Base-by-base conservation (phyloP, 2,797 vertebrate species). In the Melanogrammus aeglefinus region DNA sequence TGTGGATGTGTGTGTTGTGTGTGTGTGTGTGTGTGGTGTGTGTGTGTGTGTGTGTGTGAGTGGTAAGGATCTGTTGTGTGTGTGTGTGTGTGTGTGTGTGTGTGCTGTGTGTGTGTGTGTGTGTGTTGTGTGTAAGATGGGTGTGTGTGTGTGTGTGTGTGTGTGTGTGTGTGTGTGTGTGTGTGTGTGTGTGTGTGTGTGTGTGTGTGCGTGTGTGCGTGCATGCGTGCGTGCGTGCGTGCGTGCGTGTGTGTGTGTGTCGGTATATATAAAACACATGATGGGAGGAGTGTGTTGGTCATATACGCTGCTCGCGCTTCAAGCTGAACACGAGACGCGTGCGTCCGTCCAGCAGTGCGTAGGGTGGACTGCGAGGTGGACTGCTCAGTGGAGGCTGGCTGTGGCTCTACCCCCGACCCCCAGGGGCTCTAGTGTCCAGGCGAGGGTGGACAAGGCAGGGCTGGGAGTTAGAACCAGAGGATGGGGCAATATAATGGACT, bases 261-360 rank as follows among this genome's bases (percentile, higher is more conserved):
- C 21, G 1, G 0, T 63, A 8, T 63, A 8, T 63, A 63, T 63
- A 63, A 4, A n/a, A 63, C 57, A 63, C 63, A 66, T 24, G 5
- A 16, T 63, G 51, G 51, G 51, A n/a, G 24, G 9, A 8, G 63
- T 4, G 24, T 27, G 63, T 27, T n/a, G 84, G 85, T 78, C 63
- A 66, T n/a, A 66, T 87, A 86, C 77, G 35, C 35, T 36, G 35
- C 35, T 36, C 6, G 35, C 35, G 6, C 35, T 77, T 73, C 10
- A 78, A 73, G 75, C 76, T 27, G 18, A 66, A 27, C n/a, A 66
- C 38, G 44, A 76, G 16, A 57, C 1, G 27, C 74, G 31, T 44
- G 39, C 78, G 57, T 33, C 69, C 35, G 41, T 31, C n/a, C 76
- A 74, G 8, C 0, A 10, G 24, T 47, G 13, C 4, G 16, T 21